Evolutionary conservation across 1,140 invertebrate species (phyloP), one percentile per base, ranked within the genome.

Genomic region (Pogonognathellus flavescens): DNA sequence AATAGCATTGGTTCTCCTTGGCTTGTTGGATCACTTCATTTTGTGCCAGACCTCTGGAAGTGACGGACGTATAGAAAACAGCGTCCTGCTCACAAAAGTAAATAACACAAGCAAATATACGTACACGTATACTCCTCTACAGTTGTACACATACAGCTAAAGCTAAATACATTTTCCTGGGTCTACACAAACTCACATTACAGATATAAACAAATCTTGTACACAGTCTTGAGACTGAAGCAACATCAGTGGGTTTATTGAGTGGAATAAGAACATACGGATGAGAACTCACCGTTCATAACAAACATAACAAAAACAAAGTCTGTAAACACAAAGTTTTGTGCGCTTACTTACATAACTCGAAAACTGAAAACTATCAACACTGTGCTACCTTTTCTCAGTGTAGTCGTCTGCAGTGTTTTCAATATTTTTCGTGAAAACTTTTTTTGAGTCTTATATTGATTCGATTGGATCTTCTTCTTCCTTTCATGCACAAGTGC

Each of bases 41-140:
- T 76, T 31, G 70, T 76, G 70, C 70, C 70, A 76, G 70, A 76
- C 25, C 70, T 76, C n/a, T 76, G 70, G 25, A 25, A 76, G 70
- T 41, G 70, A 76, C 70, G 70, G 70, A 76, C 70, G 70, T 76
- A 14, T 20, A 20, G 10, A 66, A 60, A 60, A 41, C 11, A 41
- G 16, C 31, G 22, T 76, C 70, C 11, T 76, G 16, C 41, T 76
- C 14, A 13, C 70, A 31, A 72, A 20, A 41, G 5, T 22, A 31
- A 70, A 10, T 20, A 25, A 11, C 10, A 25, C 20, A 25, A 66
- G 25, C 62, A 18, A 60, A 60, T 18, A 18, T 10, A 20, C 18
- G 4, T 60, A 22, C 31, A 25, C 20, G 22, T 41, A 16, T 14
- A 70, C n/a, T n/a, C n/a, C n/a, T n/a, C n/a, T 31, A 70, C 16